phyloP scores from a whole-genome alignment of 2,113 vertebrate species.

The Ceyx melanurus region DNA sequence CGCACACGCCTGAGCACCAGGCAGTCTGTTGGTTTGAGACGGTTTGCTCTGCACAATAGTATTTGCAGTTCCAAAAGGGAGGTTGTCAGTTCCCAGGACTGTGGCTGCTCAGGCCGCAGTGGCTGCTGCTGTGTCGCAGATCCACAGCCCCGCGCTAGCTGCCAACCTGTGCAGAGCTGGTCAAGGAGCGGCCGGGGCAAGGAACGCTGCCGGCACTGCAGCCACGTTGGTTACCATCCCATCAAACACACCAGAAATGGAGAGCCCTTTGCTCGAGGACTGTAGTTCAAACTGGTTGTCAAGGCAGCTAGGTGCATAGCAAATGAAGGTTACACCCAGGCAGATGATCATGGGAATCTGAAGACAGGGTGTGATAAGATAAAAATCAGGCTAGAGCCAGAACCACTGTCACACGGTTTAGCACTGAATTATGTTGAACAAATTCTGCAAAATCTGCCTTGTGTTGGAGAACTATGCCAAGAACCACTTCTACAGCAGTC shows the following conservation, averaged over 20 bases:
- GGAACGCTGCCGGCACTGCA: neutral
- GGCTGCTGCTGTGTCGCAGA: neutral
- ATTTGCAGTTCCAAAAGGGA: neutral
- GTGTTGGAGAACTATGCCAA: slow-evolving; percentile 15
- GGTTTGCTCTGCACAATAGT: neutral
- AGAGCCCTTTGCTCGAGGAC: neutral
- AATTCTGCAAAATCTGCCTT: slow-evolving; percentile 46
- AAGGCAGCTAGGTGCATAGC: neutral
- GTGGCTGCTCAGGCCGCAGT: neutral
- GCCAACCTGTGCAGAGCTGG: neutral
- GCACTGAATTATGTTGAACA: slow-evolving; percentile 32
- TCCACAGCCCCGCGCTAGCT: neutral
- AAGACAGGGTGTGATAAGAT: neutral
- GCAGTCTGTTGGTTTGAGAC: neutral
- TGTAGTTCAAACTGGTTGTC: neutral
- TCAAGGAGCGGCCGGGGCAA: neutral
- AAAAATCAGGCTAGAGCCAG: neutral
- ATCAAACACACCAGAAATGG: neutral
- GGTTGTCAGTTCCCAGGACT: neutral
- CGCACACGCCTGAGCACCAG: neutral
- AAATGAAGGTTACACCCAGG: neutral
- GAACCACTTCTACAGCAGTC: neutral
- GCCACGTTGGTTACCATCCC: rapidly evolving
- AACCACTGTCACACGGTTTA: neutral
- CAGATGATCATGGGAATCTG: neutral